A percentile compares a stretch with the other conserved stretches of the same genome.
These are phyloP conservation scores for Dendrolimus punctatus DNA, from an alignment of 1,140 invertebrate genomes.

Conservation along the genomic window DNA sequence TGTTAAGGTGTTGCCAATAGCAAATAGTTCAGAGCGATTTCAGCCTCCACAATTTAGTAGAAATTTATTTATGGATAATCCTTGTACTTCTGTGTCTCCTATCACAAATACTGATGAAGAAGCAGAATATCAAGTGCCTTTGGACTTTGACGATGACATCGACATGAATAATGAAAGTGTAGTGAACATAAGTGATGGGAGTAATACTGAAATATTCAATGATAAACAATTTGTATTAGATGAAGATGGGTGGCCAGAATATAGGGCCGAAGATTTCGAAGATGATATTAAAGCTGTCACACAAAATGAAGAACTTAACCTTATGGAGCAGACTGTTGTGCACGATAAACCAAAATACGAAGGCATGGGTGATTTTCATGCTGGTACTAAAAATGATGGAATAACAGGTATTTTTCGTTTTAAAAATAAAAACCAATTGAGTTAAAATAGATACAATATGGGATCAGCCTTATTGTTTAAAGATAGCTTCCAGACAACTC, in stretches of 20 bases:
- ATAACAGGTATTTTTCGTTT: conserved; percentile 68
- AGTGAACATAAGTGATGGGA: conserved; percentile 29
- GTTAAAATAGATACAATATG: background rate
- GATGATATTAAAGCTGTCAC: conserved; percentile 23
- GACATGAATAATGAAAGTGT: conserved; percentile 30
- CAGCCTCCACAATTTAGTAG: conserved; percentile 43
- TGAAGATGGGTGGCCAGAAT: conserved; percentile 62
- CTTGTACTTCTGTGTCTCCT: conserved; percentile 14
- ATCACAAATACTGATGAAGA: conserved; percentile 22
- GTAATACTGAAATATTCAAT: conserved; percentile 22
- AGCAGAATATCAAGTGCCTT: conserved; percentile 36
- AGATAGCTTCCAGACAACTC: background rate
- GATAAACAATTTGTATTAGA: conserved; percentile 34
- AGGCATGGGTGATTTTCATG: conserved; percentile 76
- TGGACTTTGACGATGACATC: conserved; percentile 34
- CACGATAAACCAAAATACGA: conserved; percentile 33
- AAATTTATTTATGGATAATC: conserved; percentile 28
- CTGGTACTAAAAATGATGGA: conserved; percentile 84
- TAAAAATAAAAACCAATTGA: background rate
- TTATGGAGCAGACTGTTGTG: conserved; percentile 33
- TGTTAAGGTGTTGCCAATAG: conserved; percentile 23
- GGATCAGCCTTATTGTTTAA: background rate
- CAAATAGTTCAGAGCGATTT: conserved; percentile 54
- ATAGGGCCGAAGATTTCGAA: conserved; percentile 55
- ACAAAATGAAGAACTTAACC: conserved; percentile 22